Percentiles rank a stretch among this genome's conserved stretches.
Conservation (phyloP, 2,797 vertebrate genomes). For the Malurus leucopterus region DNA sequence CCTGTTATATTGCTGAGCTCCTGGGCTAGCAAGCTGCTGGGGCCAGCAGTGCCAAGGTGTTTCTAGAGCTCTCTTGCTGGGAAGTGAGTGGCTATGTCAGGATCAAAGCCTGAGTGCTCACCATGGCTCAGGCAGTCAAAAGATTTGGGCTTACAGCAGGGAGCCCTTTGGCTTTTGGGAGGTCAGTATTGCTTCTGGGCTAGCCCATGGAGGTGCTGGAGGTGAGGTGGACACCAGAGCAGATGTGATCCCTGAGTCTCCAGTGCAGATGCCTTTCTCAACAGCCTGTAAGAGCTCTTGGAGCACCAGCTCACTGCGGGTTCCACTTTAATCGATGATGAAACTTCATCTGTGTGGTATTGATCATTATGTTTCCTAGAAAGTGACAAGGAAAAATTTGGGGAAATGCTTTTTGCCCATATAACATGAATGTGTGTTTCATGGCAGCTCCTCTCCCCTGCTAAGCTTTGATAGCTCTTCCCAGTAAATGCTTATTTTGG, state of each 20-base stretch:
- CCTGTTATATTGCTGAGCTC: background rate
- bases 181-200: background rate
- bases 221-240: background rate
- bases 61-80: background rate
- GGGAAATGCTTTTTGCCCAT: background rate
- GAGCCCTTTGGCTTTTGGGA: background rate
- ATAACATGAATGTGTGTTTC: background rate
- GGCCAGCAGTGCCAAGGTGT: background rate
- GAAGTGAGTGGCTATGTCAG: background rate
- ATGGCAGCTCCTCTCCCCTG: background rate
- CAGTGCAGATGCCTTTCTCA: background rate
- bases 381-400: background rate
- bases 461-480: background rate
- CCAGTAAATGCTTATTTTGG: background rate
- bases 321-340: background rate
- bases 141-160: background rate
- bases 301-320: fast-evolving
- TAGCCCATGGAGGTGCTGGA: background rate
- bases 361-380: background rate
- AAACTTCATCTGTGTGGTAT: background rate
- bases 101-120: background rate
- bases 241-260: fast-evolving
- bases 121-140: background rate
- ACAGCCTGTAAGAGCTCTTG: background rate
- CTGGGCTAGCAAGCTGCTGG: background rate